Base-by-base conservation (phyloP, 2,888 invertebrate species). In the Bombylius major region DNA sequence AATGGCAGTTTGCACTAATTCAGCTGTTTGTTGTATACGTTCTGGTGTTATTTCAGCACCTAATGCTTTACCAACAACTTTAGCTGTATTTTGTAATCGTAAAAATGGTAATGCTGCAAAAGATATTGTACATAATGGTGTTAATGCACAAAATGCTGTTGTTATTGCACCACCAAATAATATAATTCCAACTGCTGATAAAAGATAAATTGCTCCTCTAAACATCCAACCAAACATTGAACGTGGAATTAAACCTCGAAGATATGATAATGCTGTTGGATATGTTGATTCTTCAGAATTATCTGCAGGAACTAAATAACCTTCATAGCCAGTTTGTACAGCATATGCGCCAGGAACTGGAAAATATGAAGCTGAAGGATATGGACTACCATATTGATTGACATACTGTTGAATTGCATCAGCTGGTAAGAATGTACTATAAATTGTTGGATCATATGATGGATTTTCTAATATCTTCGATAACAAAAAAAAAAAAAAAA, bases 71-170 rank as follows among this genome's bases (percentile, higher is more conserved):
- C 70, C 69, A 52, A 73, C 63, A 56, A 59, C 58, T 14, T 67
- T 66, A 4, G 69, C 69, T 5, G 70, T 64, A 1, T 68, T 65
- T 5, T 65, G 65, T 5, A 65, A 63, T 13, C 65, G 62, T 12
- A 73, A 58, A 42, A 70, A 69, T 11, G 67, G 64, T 0, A 70
- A 61, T n/a, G 70, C 69, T 13, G 65, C 66, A 51, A 66, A 66
- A 5, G 75, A 73, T 55, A 81, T 76, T 12, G 76, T 74, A 62
- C 83, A 83, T 53, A 82, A 60, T 3, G 79, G 77, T 1, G 82
- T 81, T 5, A 80, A 66, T 6, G 77, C 76, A 63, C 82, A 83
- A 1, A 82, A 63, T 3, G 77, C 71, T 3, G 76, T 77, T 1
- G 78, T 78, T 32, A 81, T 70, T 32, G 77, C 68, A 11, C 77